These are phyloP conservation scores for Ailuropoda melanoleuca DNA, from an alignment of 2,113 vertebrate species.

Conservation along the genomic window DNA sequence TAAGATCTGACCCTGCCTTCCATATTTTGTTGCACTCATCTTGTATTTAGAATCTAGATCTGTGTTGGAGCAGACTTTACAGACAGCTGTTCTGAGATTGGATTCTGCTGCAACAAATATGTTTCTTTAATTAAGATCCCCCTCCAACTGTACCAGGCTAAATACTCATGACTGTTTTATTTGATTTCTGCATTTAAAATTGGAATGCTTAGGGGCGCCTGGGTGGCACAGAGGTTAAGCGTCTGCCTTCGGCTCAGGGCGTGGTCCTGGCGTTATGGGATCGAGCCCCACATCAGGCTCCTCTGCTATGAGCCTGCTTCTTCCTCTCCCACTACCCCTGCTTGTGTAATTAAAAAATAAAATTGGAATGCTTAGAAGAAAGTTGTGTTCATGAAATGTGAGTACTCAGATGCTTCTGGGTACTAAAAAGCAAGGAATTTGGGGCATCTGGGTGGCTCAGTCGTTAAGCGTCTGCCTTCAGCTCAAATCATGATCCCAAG, in stretches of 20 bases:
- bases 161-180: background rate
- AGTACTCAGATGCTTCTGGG: background rate
- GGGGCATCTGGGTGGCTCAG: too few relatives aligned
- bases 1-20: background rate
- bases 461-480: too few relatives aligned
- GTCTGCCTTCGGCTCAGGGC: too few relatives aligned
- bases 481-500: too few relatives aligned
- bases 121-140: background rate
- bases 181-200: conserved; percentile 16
- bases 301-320: too few relatives aligned
- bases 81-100: background rate
- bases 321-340: too few relatives aligned
- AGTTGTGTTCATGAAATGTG: background rate
- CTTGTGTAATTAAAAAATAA: too few relatives aligned
- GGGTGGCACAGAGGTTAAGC: too few relatives aligned
- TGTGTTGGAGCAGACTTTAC: background rate
- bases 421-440: background rate
- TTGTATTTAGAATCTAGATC: background rate
- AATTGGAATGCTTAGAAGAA: background rate
- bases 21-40: background rate
- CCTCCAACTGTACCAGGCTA: background rate
- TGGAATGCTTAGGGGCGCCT: too few relatives aligned
- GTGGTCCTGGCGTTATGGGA: too few relatives aligned
- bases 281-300: too few relatives aligned
- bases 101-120: background rate